phyloP scores from a whole-genome alignment of 2,797 vertebrate genomes.

The Triplophysa yarkandensis region DNA sequence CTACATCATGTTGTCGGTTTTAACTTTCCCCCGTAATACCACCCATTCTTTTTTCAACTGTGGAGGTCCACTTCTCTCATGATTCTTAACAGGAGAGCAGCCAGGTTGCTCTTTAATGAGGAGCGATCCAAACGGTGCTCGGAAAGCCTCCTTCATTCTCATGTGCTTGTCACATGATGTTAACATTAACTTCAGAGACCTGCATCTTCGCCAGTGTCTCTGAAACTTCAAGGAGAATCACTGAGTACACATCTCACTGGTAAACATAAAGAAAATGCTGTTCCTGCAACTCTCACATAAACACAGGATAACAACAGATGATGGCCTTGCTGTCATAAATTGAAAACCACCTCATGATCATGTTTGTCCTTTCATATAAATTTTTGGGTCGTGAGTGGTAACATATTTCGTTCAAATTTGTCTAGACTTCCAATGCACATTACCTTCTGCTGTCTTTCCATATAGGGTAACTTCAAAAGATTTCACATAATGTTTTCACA shows the following conservation, averaged over 20 bases:
- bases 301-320: constrained; percentile 38
- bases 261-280: constrained; percentile 51
- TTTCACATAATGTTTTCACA: constrained; percentile 25
- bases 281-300: constrained; percentile 51
- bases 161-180: constrained; percentile 67
- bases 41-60: constrained; percentile 19
- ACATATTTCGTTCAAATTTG: constrained; percentile 6
- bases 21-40: constrained; percentile 21
- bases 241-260: constrained; percentile 51
- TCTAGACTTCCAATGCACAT: constrained; percentile 4
- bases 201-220: constrained; percentile 67
- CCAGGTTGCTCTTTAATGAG: constrained; percentile 71
- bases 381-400: constrained; percentile 12
- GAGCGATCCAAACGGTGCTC: constrained; percentile 51
- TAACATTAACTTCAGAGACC: constrained; percentile 63
- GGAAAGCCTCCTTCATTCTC: constrained; percentile 51
- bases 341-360: constrained; percentile 40
- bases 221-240: constrained; percentile 66
- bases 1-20: constrained; percentile 22
- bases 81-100: constrained; percentile 59
- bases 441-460: constrained; percentile 2
- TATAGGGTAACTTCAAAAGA: constrained; percentile 24
- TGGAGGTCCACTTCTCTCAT: constrained; percentile 39
- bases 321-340: constrained; percentile 20
- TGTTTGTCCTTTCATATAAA: constrained; percentile 23